These are phyloP conservation scores for Erythrocercus mccallii DNA, from an alignment of 2,113 vertebrate species.

Conservation along the genomic window DNA sequence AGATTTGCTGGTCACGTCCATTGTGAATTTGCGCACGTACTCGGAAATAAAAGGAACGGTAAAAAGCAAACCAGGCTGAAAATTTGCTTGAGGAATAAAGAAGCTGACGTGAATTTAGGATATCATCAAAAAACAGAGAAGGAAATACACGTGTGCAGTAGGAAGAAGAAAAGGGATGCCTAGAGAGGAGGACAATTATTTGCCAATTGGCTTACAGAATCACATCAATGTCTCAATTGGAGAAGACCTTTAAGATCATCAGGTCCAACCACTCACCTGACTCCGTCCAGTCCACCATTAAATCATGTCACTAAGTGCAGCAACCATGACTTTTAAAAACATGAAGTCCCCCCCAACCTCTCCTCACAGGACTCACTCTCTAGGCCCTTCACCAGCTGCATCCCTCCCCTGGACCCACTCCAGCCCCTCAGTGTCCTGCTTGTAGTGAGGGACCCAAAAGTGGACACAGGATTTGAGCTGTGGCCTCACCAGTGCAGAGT, in stretches of 20 bases:
- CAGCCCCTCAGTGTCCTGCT: background rate
- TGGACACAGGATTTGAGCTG: no score
- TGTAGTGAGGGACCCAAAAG: background rate
- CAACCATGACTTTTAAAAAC: background rate
- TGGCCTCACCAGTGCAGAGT: background rate
- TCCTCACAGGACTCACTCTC: background rate
- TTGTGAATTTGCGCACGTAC: background rate
- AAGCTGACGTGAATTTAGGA: background rate
- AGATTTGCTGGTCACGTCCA: background rate
- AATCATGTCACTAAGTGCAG: background rate
- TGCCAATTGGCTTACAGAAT: background rate
- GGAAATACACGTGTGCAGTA: background rate
- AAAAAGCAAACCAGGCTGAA: background rate
- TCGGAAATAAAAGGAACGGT: background rate
- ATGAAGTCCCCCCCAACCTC: accelerated
- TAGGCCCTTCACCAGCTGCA: background rate
- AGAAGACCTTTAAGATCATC: background rate
- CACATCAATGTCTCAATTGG: background rate
- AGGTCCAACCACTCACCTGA: background rate
- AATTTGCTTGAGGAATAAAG: background rate
- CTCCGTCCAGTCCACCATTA: background rate
- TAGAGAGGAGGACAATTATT: background rate
- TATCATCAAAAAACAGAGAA: background rate
- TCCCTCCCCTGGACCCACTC: background rate
- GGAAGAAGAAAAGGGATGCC: background rate